These are phyloP conservation scores for Drosophila yakuba DNA, from an alignment of 1,140 invertebrate genomes.

Conservation along the genomic window DNA sequence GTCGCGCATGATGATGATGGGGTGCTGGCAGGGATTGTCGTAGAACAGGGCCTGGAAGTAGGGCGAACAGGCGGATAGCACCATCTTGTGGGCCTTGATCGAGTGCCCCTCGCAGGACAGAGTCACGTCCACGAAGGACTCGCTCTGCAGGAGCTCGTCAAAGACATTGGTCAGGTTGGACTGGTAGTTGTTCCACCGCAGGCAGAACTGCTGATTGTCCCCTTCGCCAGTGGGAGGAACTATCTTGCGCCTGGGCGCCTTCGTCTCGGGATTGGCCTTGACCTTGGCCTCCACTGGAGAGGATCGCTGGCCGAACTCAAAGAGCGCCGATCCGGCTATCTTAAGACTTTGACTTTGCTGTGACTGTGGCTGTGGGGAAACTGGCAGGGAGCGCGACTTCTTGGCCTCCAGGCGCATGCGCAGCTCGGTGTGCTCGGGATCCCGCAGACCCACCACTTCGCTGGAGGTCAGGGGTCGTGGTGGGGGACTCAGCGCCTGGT, in stretches of 20 bases:
- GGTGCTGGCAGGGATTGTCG: slow-evolving; percentile 96
- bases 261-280: slow-evolving; percentile 20
- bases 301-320: slow-evolving; percentile 57
- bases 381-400: slow-evolving; percentile 75
- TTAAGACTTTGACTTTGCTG: slow-evolving; percentile 52
- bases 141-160: slow-evolving; percentile 95
- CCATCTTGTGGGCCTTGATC: slow-evolving; percentile 96
- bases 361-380: slow-evolving; percentile 76
- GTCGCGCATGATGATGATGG: slow-evolving; percentile 95
- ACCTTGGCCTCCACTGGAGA: slow-evolving; percentile 21
- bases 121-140: slow-evolving; percentile 96
- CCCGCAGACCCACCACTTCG: slow-evolving; percentile 69
- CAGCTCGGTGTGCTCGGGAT: slow-evolving; percentile 68
- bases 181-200: slow-evolving; percentile 98
- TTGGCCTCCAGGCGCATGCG: slow-evolving; percentile 59
- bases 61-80: slow-evolving; percentile 95
- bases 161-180: slow-evolving; percentile 95
- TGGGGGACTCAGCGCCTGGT: slow-evolving; percentile 66
- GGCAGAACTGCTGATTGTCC: slow-evolving; percentile 89
- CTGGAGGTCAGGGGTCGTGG: slow-evolving; percentile 78
- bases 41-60: slow-evolving; percentile 96
- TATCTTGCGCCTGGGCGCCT: slow-evolving; percentile 21
- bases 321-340: slow-evolving; percentile 57
- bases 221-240: slow-evolving; percentile 34
- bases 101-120: slow-evolving; percentile 95